These are phyloP conservation scores for Encarsia formosa DNA, from an alignment of 2,888 invertebrate genomes.

Conservation along the genomic window DNA sequence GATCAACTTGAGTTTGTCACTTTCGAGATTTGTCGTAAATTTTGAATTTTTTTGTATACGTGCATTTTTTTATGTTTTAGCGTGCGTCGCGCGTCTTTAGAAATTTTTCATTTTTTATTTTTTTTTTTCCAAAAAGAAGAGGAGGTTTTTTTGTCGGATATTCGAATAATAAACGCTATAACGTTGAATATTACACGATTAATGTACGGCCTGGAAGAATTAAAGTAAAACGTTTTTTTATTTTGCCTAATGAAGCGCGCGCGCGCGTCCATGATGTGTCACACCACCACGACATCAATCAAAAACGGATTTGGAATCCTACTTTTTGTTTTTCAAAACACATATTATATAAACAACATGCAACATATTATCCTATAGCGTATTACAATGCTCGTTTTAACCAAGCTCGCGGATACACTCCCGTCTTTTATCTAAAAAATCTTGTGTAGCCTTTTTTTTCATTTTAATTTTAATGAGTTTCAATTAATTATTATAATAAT, in stretches of 20 bases:
- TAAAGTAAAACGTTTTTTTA: constrained; percentile 14
- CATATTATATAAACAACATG: constrained; percentile 51
- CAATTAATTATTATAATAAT: constrained; percentile 27
- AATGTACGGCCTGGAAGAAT: constrained; percentile 8
- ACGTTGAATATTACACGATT: constrained; percentile 5
- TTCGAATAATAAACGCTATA: constrained; percentile 3
- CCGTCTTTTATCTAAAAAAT: constrained; percentile 8
- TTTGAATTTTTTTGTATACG: constrained; percentile 16
- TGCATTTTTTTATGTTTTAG: constrained; percentile 4
- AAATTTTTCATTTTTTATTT: constrained; percentile 2
- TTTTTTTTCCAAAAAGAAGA: constrained; percentile 21
- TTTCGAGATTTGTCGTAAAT: constrained; percentile 10
- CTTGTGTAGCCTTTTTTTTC: constrained; percentile 5
- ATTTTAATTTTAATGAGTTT: constrained; percentile 17
- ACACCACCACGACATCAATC: constrained; percentile 45
- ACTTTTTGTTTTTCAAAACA: constrained; percentile 47
- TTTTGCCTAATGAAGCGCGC: constrained; percentile 29
- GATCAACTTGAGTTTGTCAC: constrained; percentile 4
- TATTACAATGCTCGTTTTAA: constrained; percentile 40
- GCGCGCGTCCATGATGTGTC: constrained; percentile 39
- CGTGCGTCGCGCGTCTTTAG: constrained; percentile 14
- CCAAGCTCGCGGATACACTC: constrained; percentile 24
- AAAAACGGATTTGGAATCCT: constrained; percentile 47
- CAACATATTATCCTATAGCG: constrained; percentile 50
- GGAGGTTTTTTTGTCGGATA: constrained; percentile 16